Evolutionary conservation across 2,797 vertebrate species (phyloP).

Genomic region (Mycteria americana): DNA sequence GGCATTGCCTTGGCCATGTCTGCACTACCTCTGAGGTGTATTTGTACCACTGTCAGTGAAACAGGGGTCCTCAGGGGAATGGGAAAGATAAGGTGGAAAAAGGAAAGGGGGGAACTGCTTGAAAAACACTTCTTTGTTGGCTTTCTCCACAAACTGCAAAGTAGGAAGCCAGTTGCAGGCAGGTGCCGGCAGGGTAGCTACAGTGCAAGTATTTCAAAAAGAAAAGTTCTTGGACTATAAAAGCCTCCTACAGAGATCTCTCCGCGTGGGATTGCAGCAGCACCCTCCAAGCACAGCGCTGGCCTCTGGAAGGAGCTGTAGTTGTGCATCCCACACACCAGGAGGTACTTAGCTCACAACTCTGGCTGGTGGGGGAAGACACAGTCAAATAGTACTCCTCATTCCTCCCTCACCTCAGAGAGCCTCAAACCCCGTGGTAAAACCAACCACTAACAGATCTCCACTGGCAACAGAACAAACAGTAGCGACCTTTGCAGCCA

Average conservation of each 20-base stretch:
- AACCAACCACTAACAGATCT: neutral
- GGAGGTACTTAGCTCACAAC: neutral
- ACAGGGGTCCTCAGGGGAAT: neutral
- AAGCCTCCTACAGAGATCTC: neutral
- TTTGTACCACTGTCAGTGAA: neutral
- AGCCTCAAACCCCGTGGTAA: neutral
- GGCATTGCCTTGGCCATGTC: neutral
- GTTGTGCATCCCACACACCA: neutral
- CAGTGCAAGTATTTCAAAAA: neutral
- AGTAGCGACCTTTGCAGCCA: neutral
- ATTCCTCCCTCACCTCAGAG: neutral
- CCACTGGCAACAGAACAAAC: neutral
- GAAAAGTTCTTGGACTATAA: neutral
- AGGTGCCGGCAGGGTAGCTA: rapidly evolving
- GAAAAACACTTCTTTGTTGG: neutral
- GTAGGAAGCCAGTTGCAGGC: neutral
- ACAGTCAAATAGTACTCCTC: neutral
- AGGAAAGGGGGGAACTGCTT: neutral
- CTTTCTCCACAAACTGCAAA: neutral
- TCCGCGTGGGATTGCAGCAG: neutral
- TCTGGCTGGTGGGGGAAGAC: neutral
- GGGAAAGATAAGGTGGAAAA: neutral
- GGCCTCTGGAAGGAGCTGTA: neutral
- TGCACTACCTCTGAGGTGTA: neutral
- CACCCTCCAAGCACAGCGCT: neutral